Conservation (phyloP, 2,888 invertebrate genomes). For the Xestia rhomboidea region DNA sequence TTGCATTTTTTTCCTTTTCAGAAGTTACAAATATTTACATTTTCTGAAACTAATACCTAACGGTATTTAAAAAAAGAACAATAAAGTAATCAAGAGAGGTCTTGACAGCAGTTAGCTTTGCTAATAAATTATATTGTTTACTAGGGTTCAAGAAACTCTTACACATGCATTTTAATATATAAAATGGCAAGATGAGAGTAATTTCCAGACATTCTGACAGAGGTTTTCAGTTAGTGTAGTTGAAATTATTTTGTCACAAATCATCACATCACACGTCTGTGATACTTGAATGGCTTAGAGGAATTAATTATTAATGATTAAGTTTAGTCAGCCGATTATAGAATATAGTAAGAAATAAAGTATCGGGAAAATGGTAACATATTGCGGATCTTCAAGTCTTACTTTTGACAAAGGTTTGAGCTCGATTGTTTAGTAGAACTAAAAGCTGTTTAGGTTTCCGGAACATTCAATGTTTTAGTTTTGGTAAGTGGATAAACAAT, state of each 20-base stretch:
- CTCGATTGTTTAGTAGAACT: neutral
- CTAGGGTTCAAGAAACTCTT: slow-evolving; percentile 31
- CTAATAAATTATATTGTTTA: slow-evolving; percentile 18
- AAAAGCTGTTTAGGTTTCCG: neutral
- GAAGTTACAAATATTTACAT: neutral
- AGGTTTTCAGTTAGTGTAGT: neutral
- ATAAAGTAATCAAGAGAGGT: slow-evolving; percentile 25
- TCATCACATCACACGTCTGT: too few relatives aligned
- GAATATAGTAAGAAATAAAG: neutral
- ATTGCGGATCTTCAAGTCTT: neutral
- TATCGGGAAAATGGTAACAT: neutral
- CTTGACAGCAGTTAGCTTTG: slow-evolving; percentile 20
- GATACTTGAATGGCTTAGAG: neutral
- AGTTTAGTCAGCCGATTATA: too few relatives aligned
- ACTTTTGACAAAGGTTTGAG: neutral
- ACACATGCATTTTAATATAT: neutral
- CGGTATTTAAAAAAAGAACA: neutral
- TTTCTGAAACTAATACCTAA: slow-evolving; percentile 14
- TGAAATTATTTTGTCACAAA: neutral
- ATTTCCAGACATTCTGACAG: slow-evolving; percentile 13
- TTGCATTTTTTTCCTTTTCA: neutral
- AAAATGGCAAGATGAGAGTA: neutral
- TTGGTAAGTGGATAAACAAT: neutral
- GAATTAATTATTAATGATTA: neutral
- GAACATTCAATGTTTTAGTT: neutral